Conservation (phyloP, 2,113 vertebrate species). For the Gymnorhina tibicen region DNA sequence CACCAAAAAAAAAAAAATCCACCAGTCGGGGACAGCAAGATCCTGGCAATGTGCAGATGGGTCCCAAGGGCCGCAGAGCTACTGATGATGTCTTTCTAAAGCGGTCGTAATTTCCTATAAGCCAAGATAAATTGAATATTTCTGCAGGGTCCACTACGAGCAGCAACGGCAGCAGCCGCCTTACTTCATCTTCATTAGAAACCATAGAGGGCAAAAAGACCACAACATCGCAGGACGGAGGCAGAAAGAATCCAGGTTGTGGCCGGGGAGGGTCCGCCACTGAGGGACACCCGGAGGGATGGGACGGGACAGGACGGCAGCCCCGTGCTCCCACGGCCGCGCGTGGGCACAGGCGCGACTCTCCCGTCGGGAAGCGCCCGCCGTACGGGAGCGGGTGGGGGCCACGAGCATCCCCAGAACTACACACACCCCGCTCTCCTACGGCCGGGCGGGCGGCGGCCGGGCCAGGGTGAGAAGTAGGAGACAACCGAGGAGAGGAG, state of each 20-base stretch:
- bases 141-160: conserved; percentile 25
- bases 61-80: conserved; percentile 19
- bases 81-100: conserved; percentile 56
- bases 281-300: background rate
- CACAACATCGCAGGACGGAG: background rate
- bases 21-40: background rate
- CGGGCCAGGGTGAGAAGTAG: background rate
- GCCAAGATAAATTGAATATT: conserved; percentile 49
- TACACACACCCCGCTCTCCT: background rate
- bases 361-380: background rate
- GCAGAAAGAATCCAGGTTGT: background rate
- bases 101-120: conserved; percentile 65
- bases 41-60: conserved; percentile 4
- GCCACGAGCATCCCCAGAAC: background rate
- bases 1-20: background rate
- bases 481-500: background rate
- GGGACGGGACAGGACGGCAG: background rate
- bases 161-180: conserved; percentile 27
- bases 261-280: background rate
- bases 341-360: background rate
- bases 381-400: background rate
- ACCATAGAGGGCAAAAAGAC: conserved; percentile 42
- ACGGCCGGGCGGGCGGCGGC: background rate
- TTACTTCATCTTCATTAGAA: conserved; percentile 64
- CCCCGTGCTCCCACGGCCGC: background rate